Base-by-base conservation (phyloP, 2,888 invertebrate species). In the Apotomis turbidana region DNA sequence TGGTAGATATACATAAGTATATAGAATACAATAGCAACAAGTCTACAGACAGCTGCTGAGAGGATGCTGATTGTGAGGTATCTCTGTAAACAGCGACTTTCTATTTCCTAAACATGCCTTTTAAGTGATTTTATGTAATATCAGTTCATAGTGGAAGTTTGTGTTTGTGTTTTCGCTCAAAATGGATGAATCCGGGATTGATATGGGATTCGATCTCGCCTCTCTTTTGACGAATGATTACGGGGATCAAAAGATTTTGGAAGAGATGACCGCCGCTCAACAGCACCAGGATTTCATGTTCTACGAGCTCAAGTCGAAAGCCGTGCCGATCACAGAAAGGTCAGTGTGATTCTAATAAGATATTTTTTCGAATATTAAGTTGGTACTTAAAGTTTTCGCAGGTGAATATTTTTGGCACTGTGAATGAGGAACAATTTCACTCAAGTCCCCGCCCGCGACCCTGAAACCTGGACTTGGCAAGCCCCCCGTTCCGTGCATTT, bases 101-200 rank as follows among this genome's bases (percentile, higher is more conserved):
- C 85, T 81, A 81, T 85, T 83, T 79, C 80, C 76, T 79, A 81
- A 85, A 82, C 80, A 90, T 90, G 90, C 80, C 78, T 82, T 76
- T 83, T 80, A 83, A 81, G 79, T 78, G 80, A 80, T 78, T 76
- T 76, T 78, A 77, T 79, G 77, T 78, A 81, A 81, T 74, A 78
- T 76, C 80, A 77, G 79, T 80, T 81, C 78, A 78, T 76, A 84
- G 90, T 91, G 92, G 79, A 83, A 87, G 87, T 85, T 85, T 79
- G 85, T 88, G 89, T 83, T 85, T 83, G 89, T 88, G 90, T 81
- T 83, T 81, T 78, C 81, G 81, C 82, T 83, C 74, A 79, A 90
- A 85, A 95, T 95, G 95, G 95, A 95, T 87, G 95, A 95, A 86
- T 95, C 95, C 80, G 95, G 95, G 77, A 94, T 95, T 79, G 95